Evolutionary conservation across 2,888 invertebrate genomes (phyloP).

Genomic region (Andrena trimmerana): DNA sequence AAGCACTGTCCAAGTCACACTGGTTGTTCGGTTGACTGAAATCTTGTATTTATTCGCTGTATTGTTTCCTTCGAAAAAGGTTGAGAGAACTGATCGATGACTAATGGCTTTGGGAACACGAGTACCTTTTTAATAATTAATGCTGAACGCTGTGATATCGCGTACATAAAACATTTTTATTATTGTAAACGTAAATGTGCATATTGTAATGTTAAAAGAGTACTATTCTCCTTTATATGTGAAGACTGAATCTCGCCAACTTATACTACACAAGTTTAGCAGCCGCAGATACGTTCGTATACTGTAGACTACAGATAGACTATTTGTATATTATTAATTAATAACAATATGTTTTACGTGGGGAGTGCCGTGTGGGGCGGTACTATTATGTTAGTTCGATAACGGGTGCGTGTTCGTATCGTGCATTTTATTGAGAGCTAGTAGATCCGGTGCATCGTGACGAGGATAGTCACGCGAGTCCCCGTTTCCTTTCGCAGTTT

Average conservation of each 20-base stretch:
- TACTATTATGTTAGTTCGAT: conserved; percentile 66
- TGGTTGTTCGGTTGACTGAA: conserved; percentile 35
- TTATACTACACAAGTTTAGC: conserved; percentile 80
- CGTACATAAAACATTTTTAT: conserved; percentile 80
- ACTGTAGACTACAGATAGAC: conserved; percentile 65
- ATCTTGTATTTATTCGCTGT: conserved; percentile 32
- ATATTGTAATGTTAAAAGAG: conserved; percentile 81
- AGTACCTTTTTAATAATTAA: conserved; percentile 78
- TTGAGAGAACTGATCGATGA: conserved; percentile 41
- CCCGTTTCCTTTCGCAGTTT: conserved; percentile 27
- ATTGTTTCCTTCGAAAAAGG: conserved; percentile 25
- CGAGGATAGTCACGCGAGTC: conserved; percentile 38
- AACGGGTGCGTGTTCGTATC: conserved; percentile 64
- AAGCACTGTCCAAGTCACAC: conserved; percentile 33
- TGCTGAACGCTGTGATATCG: conserved; percentile 85
- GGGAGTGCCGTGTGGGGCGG: conserved; percentile 55
- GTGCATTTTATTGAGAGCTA: conserved; percentile 56
- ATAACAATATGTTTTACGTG: conserved; percentile 65
- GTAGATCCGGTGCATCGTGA: conserved; percentile 35
- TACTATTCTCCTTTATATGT: conserved; percentile 79
- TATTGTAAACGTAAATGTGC: conserved; percentile 81
- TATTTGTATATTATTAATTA: conserved; percentile 71
- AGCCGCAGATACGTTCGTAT: conserved; percentile 77
- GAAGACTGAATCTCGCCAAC: conserved; percentile 84
- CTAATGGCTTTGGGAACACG: conserved; percentile 66